Conservation (phyloP, 1,140 invertebrate species). For the Xylocopa sonorina region DNA sequence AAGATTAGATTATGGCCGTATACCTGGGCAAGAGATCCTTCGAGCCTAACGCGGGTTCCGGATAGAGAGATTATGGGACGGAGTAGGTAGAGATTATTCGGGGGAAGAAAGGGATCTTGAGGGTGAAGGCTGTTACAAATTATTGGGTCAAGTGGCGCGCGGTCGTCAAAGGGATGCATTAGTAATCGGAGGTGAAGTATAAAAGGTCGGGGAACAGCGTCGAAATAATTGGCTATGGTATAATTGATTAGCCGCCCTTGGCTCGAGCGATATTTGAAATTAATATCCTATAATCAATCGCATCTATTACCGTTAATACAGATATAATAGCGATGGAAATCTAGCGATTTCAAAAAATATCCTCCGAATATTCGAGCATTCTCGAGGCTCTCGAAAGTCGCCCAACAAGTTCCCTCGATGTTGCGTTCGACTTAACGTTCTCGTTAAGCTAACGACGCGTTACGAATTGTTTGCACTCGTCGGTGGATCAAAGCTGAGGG, state of each 20-base stretch:
- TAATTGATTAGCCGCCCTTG: neutral
- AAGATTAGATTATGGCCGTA: neutral
- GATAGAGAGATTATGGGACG: slow-evolving; percentile 38
- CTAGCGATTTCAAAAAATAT: too few relatives aligned
- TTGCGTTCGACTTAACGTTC: too few relatives aligned
- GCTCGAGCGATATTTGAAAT: neutral
- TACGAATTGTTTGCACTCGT: too few relatives aligned
- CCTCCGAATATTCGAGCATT: too few relatives aligned
- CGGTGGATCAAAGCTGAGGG: too few relatives aligned
- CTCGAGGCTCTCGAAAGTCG: too few relatives aligned
- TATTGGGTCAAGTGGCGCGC: slow-evolving; percentile 16
- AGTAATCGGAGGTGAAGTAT: neutral
- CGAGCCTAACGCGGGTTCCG: neutral
- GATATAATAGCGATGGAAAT: neutral
- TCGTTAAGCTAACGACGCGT: too few relatives aligned
- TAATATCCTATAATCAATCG: neutral
- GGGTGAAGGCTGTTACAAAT: slow-evolving; percentile 35
- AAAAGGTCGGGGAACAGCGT: neutral
- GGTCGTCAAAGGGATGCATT: slow-evolving; percentile 2
- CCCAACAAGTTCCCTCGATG: too few relatives aligned
- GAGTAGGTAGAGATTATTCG: slow-evolving; percentile 14
- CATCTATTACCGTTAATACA: neutral
- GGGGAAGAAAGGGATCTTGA: slow-evolving; percentile 5
- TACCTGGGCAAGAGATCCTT: slow-evolving; percentile 26
- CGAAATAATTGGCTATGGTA: neutral